Evolutionary conservation across 2,888 invertebrate genomes (phyloP), one percentile per base, ranked within the genome.

Genomic region (Heliconius aoede): DNA sequence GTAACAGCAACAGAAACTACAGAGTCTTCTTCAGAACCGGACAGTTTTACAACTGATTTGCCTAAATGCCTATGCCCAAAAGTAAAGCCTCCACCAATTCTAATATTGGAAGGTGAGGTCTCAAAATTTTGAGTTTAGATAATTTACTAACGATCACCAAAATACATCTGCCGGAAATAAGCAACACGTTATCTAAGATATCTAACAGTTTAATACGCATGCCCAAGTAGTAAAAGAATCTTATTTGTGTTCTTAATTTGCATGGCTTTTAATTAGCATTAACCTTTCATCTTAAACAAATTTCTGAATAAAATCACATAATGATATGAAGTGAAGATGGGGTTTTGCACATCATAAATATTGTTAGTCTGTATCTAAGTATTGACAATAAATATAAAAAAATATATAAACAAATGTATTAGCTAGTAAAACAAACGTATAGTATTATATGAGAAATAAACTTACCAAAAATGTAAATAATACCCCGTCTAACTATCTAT

Each of bases 101-200:
- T 97, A 86, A 97, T 97, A 89, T 95, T 97, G 88, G 97, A 97
- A 97, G 97, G 97, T 97, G 96, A 95, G 95, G 93, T 90, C 85
- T 87, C 85, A 86, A 84, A 87, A 87, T 84, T 88, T 87, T 84
- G 87, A 83, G 83, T 87, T 86, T 85, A 83, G 85, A 88, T 92
- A 92, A 93, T 89, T 84, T 86, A 93, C 92, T 94, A 94, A 94
- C 89, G 79, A 83, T 88, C 91, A 91, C 86, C 83, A 85, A 85
- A 84, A 85, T 46, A 82, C 90, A 89, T 83, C 76, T 80, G 79
- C 83, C 84, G 87, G 88, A 83, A 82, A 85, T 86, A 84, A 83
- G 73, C 58, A 76, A 82, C 84, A 83, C 80, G 26, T 26, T 13
- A 26, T 65, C 64, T 64, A 78, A 80, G 79, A 82, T 85, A 79